These are phyloP conservation scores for Agrenia bidenticulata DNA, from an alignment of 2,888 invertebrate species.

Conservation along the genomic window DNA sequence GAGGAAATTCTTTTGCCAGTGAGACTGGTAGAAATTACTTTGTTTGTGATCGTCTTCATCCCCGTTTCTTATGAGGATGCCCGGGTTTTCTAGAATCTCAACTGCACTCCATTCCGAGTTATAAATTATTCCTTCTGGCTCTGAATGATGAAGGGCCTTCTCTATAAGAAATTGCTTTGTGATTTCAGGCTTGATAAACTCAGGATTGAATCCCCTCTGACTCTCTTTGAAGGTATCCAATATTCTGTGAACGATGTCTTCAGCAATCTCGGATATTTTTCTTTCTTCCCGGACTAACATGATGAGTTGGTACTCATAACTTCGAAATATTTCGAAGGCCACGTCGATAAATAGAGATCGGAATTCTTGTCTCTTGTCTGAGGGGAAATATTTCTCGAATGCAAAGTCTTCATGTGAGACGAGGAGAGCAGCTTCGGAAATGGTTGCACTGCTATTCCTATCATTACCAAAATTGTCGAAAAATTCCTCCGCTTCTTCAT, in stretches of 20 bases:
- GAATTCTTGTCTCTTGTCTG: not conserved
- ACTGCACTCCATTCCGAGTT: slow-evolving; percentile 21
- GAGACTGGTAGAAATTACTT: slow-evolving; percentile 1
- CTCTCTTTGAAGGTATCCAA: slow-evolving; percentile 18
- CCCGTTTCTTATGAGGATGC: slow-evolving; percentile 1
- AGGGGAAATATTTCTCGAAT: slow-evolving; percentile 5
- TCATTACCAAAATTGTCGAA: not conserved
- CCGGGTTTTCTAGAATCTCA: slow-evolving; percentile 17
- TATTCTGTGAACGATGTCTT: slow-evolving; percentile 19
- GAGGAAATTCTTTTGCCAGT: slow-evolving; percentile 21
- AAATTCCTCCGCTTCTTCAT: slow-evolving; percentile 11
- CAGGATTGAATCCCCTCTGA: slow-evolving; percentile 10
- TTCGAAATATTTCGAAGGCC: slow-evolving; percentile 13
- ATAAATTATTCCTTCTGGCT: slow-evolving; percentile 18
- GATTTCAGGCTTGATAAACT: slow-evolving; percentile 16
- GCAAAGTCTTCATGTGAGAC: slow-evolving; percentile 16
- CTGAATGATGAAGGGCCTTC: not conserved
- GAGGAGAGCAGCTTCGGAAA: not conserved
- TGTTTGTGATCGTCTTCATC: not conserved
- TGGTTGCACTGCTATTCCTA: not conserved
- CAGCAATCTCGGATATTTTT: slow-evolving; percentile 13
- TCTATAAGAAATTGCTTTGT: slow-evolving; percentile 3
- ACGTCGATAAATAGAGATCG: slow-evolving; percentile 6
- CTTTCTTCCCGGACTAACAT: slow-evolving; percentile 12
- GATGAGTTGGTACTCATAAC: slow-evolving; percentile 16